Base-by-base conservation (phyloP, 1,140 invertebrate genomes). In the Listronotus bonariensis region DNA sequence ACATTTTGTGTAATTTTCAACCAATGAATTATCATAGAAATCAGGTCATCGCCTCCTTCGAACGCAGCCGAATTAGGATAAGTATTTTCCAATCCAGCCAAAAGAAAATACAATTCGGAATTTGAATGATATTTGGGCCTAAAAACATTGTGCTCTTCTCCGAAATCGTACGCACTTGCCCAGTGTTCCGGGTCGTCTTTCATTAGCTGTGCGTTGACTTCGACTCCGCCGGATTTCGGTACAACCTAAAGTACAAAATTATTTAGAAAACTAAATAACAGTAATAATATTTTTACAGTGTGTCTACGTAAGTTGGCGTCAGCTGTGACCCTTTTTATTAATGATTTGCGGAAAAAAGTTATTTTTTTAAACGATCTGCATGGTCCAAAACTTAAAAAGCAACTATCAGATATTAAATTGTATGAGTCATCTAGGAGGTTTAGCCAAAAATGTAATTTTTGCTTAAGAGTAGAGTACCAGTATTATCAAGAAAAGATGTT, bases 191-290 rank as follows among this genome's bases (percentile, higher is more conserved):
- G 83, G 75, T 92, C 87, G 73, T 91, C 86, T 45, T 86, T 82
- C 82, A 89, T 87, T 12, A 97, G 80, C 0, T 87, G 91, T 70
- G 96, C 92, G 79, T 96, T 94, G 17, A 92, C 70, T 41, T 81
- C 81, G 36, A 85, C 78, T 14, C 85, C 85, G 10, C 84, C 85
- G n/a, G 76, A 72, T 40, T 76, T 69, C 1, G 88, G 87, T 2
- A 96, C 86, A 78, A 92, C 36, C 89, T 91, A 74, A 32, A 78
- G 48, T 32, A 14, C 9, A 26, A 18, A 15, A 55, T 6, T 20
- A 49, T 26, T 26, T 26, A 26, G 5, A 26, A 26, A 26, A 26
- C 20, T 26, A 26, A 26, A 26, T 26, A 3, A 5, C 20, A 26
- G 20, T 26, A 3, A 3, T 26, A 26, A 26, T 26, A 26, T 26